A percentile compares a stretch with the other conserved stretches of the same genome.
Conservation (phyloP, 2,797 vertebrate genomes). For the Amniataba percoides region DNA sequence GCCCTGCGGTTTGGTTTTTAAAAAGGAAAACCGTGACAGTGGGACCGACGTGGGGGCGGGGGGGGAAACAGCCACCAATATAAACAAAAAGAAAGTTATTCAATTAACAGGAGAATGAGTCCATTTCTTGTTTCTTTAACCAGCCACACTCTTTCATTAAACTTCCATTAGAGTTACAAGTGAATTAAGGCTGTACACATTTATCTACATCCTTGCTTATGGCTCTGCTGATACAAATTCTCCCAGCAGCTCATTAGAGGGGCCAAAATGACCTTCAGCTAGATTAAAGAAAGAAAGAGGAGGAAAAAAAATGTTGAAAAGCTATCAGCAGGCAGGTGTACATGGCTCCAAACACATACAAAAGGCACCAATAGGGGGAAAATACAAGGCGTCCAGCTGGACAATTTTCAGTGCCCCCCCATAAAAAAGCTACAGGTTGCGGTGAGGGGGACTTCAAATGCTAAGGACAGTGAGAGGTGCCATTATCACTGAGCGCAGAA, state of each 20-base stretch:
- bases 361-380: conserved; percentile 45
- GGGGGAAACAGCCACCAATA: background rate
- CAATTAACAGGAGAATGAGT: background rate
- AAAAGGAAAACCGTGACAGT: background rate
- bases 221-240: conserved; percentile 46
- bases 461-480: conserved; percentile 73
- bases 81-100: conserved; percentile 9
- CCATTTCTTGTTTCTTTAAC: conserved; percentile 3
- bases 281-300: conserved; percentile 16
- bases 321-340: conserved; percentile 64
- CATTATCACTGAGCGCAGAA: conserved; percentile 77
- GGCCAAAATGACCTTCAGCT: conserved; percentile 67
- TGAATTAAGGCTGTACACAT: conserved; percentile 2
- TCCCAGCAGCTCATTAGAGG: conserved; percentile 64
- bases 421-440: conserved; percentile 75
- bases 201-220: conserved; percentile 25
- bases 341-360: conserved; percentile 56
- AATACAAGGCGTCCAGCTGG: conserved; percentile 68
- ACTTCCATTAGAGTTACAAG: conserved; percentile 10
- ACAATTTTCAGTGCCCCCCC: conserved; percentile 63
- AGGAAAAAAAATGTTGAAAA: conserved; percentile 40
- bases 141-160: background rate
- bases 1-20: background rate
- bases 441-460: conserved; percentile 69
- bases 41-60: background rate